A percentile compares a stretch with the other conserved stretches of the same genome.
phyloP scores from a whole-genome alignment of 2,797 vertebrate species.

The Alexandromys oeconomus region DNA sequence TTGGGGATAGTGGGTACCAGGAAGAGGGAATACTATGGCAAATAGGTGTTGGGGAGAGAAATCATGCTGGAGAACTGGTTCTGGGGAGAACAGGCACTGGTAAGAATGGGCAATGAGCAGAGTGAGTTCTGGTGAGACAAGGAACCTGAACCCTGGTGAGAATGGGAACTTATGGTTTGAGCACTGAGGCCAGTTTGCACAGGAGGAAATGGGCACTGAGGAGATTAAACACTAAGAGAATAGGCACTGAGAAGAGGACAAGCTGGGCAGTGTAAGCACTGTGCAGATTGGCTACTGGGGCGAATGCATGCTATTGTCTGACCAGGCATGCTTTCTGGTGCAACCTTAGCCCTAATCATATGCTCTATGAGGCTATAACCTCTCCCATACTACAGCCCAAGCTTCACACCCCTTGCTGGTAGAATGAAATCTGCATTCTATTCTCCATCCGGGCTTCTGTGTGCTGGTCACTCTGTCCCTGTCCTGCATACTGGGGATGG shows the following conservation, averaged over 20 bases:
- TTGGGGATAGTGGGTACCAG: not conserved
- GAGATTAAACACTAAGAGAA: not conserved
- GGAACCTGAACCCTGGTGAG: not conserved
- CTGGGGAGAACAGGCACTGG: not conserved
- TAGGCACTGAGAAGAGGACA: too few species aligned
- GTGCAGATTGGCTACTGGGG: not conserved
- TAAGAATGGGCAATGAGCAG: not conserved
- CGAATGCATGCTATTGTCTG: not conserved
- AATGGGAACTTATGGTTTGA: not conserved
- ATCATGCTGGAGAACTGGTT: not conserved
- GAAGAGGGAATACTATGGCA: not conserved
- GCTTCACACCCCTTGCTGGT: not conserved
- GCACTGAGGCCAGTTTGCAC: not conserved
- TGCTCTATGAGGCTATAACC: not conserved
- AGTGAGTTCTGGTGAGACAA: not conserved
- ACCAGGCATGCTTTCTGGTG: not conserved
- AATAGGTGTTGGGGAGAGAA: not conserved
- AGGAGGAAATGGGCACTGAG: not conserved
- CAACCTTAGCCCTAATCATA: not conserved
- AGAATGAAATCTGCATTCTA: not conserved
- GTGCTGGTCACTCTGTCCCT: not conserved
- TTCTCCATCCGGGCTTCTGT: not conserved
- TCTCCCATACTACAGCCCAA: not conserved
- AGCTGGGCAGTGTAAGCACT: too few species aligned
- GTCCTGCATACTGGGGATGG: not conserved